Percentiles rank a stretch among this genome's conserved stretches.
phyloP scores from a whole-genome alignment of 64 coral and sea anemone genomes.

The Montipora foliosa region DNA sequence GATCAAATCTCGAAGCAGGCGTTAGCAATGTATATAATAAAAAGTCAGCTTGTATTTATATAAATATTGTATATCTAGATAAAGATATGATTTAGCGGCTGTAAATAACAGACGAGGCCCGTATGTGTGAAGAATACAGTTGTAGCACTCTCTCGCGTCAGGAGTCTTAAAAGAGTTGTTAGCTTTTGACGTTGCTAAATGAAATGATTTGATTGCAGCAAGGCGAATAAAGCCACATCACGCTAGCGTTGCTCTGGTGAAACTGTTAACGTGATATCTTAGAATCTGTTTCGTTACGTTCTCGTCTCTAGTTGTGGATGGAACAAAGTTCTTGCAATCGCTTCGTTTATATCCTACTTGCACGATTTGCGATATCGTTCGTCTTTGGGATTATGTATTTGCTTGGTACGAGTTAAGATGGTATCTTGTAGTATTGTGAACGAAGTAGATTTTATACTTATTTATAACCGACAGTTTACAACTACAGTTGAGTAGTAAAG shows the following conservation, averaged over 20 bases:
- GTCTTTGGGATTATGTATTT: constrained; percentile 11
- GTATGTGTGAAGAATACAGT: background rate
- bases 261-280: background rate
- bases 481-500: constrained; percentile 41
- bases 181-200: background rate
- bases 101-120: constrained; percentile 6
- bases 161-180: background rate
- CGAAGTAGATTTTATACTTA: constrained; percentile 60
- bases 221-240: background rate
- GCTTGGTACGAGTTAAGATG: background rate
- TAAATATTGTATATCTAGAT: constrained; percentile 53
- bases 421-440: constrained; percentile 1
- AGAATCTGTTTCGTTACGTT: background rate
- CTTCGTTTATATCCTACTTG: background rate
- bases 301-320: background rate
- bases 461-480: constrained; percentile 44
- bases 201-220: background rate
- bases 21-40: constrained; percentile 25
- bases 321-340: constrained; percentile 3
- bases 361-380: background rate
- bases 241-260: background rate
- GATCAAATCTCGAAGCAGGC: background rate
- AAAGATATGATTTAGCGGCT: constrained; percentile 54
- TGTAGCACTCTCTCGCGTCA: background rate
- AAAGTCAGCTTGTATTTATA: constrained; percentile 54